Percentiles rank a stretch among this genome's conserved stretches.
phyloP scores from a whole-genome alignment of 2,888 invertebrate genomes.

The Trypoxylon attenuatum region DNA sequence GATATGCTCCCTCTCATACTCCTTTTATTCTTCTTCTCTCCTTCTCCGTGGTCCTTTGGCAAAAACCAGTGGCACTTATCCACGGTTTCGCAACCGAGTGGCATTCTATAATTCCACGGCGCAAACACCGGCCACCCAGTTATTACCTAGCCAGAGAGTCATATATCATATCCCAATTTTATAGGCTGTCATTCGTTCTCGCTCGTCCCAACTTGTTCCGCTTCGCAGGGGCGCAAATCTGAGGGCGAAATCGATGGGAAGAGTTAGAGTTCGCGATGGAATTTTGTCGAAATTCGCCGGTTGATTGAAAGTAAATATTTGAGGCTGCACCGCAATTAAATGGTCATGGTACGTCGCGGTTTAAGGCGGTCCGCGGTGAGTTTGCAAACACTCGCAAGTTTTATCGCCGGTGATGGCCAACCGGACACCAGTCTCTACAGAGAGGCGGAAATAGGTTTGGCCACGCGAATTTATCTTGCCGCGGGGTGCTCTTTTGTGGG shows the following conservation, averaged over 20 bases:
- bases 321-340: conserved; percentile 29
- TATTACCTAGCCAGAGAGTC: conserved; percentile 41
- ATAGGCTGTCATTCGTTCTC: conserved; percentile 42
- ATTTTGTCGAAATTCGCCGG: conserved; percentile 23
- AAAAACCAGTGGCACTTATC: too few relatives aligned
- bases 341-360: neutral
- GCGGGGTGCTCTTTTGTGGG: conserved; percentile 3
- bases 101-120: conserved; percentile 20
- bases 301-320: conserved; percentile 31
- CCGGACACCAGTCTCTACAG: neutral
- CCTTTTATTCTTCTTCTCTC: too few relatives aligned
- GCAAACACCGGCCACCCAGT: conserved; percentile 36
- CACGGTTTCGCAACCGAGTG: too few relatives aligned
- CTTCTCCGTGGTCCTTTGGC: too few relatives aligned
- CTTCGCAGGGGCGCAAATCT: too few relatives aligned
- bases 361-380: neutral
- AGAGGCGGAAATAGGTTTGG: conserved; percentile 17
- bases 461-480: neutral
- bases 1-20: too few relatives aligned
- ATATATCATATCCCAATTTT: conserved; percentile 48
- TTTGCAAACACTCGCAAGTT: neutral
- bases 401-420: neutral
- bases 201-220: too few relatives aligned
- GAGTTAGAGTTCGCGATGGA: neutral
- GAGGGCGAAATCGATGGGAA: too few relatives aligned